Evolutionary conservation across 2,888 invertebrate genomes (phyloP), one percentile per base, ranked within the genome.

Genomic region (Automeris io): DNA sequence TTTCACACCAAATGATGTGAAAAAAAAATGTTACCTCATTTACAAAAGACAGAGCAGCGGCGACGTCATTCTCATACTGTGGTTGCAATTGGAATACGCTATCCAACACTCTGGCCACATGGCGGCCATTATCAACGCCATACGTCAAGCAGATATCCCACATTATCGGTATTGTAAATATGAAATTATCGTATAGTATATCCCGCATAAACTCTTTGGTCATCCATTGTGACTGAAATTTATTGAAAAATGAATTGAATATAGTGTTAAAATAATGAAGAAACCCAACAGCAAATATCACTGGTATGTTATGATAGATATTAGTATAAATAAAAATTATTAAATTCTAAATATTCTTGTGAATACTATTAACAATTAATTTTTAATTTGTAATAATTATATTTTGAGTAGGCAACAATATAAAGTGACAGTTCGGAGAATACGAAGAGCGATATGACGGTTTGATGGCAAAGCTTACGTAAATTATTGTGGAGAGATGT

Each of bases 141-240:
- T 93, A 95, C 5, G 93, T 81, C 25, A 91, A 87, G 59, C 94
- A 92, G 7, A 95, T 68, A 65, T 95, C 95, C 78, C 94, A 90
- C 36, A 96, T 72, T 60, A 93, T 92, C 0, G 95, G 94, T 46
- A 95, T 88, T n/a, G 95, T 94, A 55, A 95, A 91, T 46, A 96
- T 80, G 70, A 91, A 95, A 51, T 94, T 92, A 43, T 93, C 88
- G 69, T 95, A 95, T 33, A 96, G 64, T n/a, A 94, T 60, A 4
- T 90, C 87, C 0, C 91, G 91, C 79, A 93, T 90, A 40, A 88
- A 89, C 24, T 88, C 78, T 36, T 89, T 90, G 1, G 82, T 88
- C 66, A 95, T 91, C 88, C 90, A 92, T 47, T 88, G 87, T 1
- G 73, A 52, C 88, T 88, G 70, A 2, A 75, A 74, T 39, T 18